phyloP scores from a whole-genome alignment of 2,113 vertebrate species.

The Cryptomyrus ogoouensis region DNA sequence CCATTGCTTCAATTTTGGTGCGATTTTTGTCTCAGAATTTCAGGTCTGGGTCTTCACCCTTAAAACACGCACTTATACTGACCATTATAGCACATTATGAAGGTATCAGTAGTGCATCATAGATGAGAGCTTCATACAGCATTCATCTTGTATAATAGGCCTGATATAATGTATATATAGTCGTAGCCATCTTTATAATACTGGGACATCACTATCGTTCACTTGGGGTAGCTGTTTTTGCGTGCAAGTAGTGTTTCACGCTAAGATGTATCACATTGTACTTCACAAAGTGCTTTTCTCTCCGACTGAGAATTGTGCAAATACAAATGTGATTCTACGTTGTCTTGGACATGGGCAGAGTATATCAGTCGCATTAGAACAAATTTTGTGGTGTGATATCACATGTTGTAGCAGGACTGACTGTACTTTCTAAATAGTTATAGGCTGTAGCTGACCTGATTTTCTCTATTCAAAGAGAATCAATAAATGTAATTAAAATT shows the following conservation, averaged over 20 bases:
- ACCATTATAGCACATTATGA: too few relatives aligned
- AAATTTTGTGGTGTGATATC: background rate
- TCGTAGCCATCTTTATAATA: too few relatives aligned
- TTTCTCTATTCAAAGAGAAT: background rate
- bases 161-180: too few relatives aligned
- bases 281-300: background rate
- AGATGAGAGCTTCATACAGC: too few relatives aligned
- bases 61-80: background rate
- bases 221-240: background rate
- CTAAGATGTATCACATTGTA: background rate
- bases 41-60: background rate
- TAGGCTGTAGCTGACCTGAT: background rate
- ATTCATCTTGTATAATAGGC: too few relatives aligned
- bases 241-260: background rate
- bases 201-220: background rate
- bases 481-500: background rate
- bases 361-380: background rate
- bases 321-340: background rate
- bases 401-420: background rate
- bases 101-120: too few relatives aligned
- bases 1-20: background rate
- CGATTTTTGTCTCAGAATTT: background rate
- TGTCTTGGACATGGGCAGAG: background rate
- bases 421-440: background rate
- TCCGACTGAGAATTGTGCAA: background rate